A percentile compares a stretch with the other conserved stretches of the same genome.
phyloP scores from a whole-genome alignment of 2,888 invertebrate genomes.

The Thera obeliscata region DNA sequence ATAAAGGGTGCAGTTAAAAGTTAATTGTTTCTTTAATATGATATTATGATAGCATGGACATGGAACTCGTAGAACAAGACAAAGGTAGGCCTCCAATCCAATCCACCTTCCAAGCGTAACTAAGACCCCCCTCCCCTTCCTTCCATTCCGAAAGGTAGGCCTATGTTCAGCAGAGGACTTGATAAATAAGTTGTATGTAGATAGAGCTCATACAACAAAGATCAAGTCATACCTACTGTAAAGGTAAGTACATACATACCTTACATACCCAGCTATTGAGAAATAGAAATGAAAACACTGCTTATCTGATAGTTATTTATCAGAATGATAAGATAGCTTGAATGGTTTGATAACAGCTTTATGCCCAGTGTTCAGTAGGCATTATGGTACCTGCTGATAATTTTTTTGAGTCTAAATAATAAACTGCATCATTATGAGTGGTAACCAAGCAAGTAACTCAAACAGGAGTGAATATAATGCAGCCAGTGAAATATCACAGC shows the following conservation, averaged over 20 bases:
- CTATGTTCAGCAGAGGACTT: too few species aligned
- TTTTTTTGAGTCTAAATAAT: conserved; percentile 36
- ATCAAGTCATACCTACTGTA: too few species aligned
- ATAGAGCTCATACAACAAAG: too few species aligned
- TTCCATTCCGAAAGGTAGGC: too few species aligned
- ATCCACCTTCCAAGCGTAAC: too few species aligned
- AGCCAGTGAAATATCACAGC: conserved; percentile 46
- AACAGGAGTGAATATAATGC: conserved; percentile 44
- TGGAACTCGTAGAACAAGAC: too few species aligned
- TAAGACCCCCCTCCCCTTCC: too few species aligned
- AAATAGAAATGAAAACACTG: conserved; percentile 31
- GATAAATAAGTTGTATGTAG: too few species aligned
- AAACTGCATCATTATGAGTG: conserved; percentile 49
- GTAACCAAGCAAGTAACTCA: conserved; percentile 46
- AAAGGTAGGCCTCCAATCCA: too few species aligned
- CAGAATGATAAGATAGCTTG: conserved; percentile 59
- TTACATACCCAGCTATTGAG: conserved; percentile 4
- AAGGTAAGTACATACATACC: too few species aligned
- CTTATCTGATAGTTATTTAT: conserved; percentile 50
- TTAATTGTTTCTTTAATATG: not conserved
- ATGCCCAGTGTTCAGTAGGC: conserved; percentile 48
- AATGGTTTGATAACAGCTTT: conserved; percentile 50
- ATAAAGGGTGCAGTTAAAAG: conserved; percentile 12
- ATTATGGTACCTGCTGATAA: conserved; percentile 45
- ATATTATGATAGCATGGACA: too few species aligned